phyloP scores from a whole-genome alignment of 2,797 vertebrate genomes.

The Anabacerthia variegaticeps region DNA sequence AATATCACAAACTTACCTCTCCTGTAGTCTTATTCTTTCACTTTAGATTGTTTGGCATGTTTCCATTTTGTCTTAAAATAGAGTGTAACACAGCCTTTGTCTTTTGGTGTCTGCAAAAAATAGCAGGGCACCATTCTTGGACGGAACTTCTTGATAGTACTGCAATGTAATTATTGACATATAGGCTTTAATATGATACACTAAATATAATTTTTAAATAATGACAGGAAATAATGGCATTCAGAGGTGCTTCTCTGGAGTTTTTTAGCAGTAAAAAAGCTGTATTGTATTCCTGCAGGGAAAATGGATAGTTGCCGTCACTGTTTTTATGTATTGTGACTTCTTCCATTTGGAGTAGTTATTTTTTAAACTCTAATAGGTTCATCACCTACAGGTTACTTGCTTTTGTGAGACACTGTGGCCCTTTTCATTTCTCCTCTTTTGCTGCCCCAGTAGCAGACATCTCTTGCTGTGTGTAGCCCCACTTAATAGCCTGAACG shows the following conservation, averaged over 20 bases:
- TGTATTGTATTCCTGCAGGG: not conserved
- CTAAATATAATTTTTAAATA: not conserved
- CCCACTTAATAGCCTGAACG: not conserved
- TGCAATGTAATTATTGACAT: not conserved
- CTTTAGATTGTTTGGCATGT: not conserved
- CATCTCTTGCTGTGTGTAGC: not conserved
- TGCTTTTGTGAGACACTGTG: not conserved
- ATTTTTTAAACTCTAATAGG: not conserved
- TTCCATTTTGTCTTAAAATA: not conserved
- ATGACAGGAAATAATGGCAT: not conserved
- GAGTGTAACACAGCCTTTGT: not conserved
- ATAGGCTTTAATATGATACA: not conserved
- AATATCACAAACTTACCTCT: not conserved
- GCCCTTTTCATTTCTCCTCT: not conserved
- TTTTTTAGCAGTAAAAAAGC: not conserved
- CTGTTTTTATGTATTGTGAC: not conserved
- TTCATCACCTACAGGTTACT: not conserved
- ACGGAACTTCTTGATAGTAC: not conserved
- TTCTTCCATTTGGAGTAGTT: not conserved
- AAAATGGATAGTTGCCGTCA: not conserved
- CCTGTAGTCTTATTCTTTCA: not conserved
- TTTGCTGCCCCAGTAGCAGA: not conserved
- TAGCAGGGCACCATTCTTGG: not conserved
- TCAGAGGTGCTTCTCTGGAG: not conserved
- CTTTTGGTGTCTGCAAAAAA: not conserved